These are phyloP conservation scores for Heterodera filipjevi DNA, from an alignment of 2,888 invertebrate genomes.

Conservation along the genomic window DNA sequence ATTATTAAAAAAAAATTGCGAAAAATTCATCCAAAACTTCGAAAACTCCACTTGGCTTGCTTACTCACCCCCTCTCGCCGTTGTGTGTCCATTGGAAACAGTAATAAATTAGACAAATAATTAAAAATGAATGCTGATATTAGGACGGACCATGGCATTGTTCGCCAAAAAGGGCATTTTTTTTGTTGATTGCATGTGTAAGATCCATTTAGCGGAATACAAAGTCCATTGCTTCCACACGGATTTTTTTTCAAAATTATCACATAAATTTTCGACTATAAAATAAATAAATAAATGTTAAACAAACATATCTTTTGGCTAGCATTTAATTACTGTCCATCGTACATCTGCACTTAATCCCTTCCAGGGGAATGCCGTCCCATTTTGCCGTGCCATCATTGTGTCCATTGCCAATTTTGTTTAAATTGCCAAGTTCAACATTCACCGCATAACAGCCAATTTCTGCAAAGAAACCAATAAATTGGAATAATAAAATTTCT, in stretches of 20 bases:
- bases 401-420: neutral
- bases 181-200: slow-evolving; percentile 1
- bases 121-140: neutral
- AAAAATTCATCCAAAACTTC: neutral
- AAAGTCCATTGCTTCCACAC: neutral
- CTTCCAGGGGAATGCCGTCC: neutral
- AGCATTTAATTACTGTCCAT: neutral
- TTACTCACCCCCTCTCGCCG: neutral
- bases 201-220: neutral
- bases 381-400: slow-evolving; percentile 5
- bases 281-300: neutral
- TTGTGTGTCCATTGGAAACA: slow-evolving; percentile 6
- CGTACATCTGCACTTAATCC: neutral
- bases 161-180: slow-evolving; percentile 3
- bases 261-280: neutral
- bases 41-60: neutral
- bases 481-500: no score
- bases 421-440: slow-evolving; percentile 23
- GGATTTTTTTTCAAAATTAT: neutral
- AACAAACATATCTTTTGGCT: neutral
- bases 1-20: no score
- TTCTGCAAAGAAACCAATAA: neutral
- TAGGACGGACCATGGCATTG: slow-evolving; percentile 9
- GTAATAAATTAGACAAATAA: neutral
- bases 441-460: slow-evolving; percentile 13